Evolutionary conservation across 2,888 invertebrate genomes (phyloP).

Genomic region (Cerastoderma edule): DNA sequence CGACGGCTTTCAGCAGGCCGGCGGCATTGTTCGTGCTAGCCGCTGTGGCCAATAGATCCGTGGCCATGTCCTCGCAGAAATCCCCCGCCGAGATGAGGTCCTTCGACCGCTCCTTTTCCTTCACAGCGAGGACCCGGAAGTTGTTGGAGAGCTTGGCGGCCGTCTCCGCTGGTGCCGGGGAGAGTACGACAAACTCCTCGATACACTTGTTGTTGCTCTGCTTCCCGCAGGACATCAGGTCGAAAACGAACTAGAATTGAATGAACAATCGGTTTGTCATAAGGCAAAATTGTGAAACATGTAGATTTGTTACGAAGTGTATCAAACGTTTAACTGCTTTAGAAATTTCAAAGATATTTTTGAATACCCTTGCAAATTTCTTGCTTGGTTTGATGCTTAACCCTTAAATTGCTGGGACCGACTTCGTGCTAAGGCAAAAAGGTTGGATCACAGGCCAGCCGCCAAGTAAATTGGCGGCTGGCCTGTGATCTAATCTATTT

Average conservation of each 20-base stretch:
- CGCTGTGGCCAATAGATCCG: conserved; percentile 96
- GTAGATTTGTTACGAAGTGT: too few species aligned
- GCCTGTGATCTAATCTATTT: too few species aligned
- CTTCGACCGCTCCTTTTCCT: conserved; percentile 98
- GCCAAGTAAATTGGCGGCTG: too few species aligned
- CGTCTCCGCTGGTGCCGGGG: conserved; percentile 99
- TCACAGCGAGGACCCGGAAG: conserved; percentile 91
- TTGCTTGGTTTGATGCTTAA: too few species aligned
- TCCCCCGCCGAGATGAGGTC: conserved; percentile 97
- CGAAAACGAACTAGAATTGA: conserved; percentile 92
- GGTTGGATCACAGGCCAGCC: too few species aligned
- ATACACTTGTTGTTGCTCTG: conserved; percentile 96
- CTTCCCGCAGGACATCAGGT: conserved; percentile 98
- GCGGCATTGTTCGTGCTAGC: conserved; percentile 98
- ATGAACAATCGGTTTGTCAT: too few species aligned
- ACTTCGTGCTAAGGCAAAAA: too few species aligned
- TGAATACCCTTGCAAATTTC: too few species aligned
- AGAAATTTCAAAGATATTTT: too few species aligned
- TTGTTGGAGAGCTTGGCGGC: conserved; percentile 97
- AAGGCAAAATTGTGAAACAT: too few species aligned
- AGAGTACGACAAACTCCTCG: conserved; percentile 98
- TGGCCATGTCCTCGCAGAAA: conserved; percentile 99
- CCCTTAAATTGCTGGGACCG: too few species aligned
- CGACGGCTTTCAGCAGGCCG: conserved; percentile 96
- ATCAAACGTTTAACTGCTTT: too few species aligned